These are phyloP conservation scores for Drepana falcataria DNA, from an alignment of 2,888 invertebrate genomes.

Conservation along the genomic window DNA sequence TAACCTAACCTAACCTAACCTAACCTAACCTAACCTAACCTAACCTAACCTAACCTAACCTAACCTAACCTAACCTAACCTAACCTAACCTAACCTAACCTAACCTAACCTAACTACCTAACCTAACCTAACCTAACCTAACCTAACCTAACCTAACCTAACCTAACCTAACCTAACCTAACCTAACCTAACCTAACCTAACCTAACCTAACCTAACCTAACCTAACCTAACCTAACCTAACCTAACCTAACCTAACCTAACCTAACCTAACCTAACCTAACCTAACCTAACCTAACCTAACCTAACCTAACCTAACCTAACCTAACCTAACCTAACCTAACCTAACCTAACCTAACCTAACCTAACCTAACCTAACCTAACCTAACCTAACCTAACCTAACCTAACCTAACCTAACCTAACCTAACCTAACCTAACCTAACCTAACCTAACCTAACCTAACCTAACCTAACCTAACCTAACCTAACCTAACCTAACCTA, in stretches of 20 bases:
- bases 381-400: conserved; percentile 16
- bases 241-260: conserved; percentile 10
- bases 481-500: conserved; percentile 16
- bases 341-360: conserved; percentile 9
- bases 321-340: conserved; percentile 10
- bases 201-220: conserved; percentile 9
- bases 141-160: conserved; percentile 9
- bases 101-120: conserved; percentile 9
- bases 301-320: conserved; percentile 6
- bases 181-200: conserved; percentile 9
- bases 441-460: conserved; percentile 6
- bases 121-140: conserved; percentile 9
- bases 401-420: conserved; percentile 16
- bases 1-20: conserved; percentile 12
- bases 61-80: conserved; percentile 9
- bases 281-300: conserved; percentile 2
- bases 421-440: conserved; percentile 15
- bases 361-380: conserved; percentile 9
- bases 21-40: conserved; percentile 13
- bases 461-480: conserved; percentile 6
- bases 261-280: conserved; percentile 5
- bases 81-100: conserved; percentile 2
- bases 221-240: conserved; percentile 10
- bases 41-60: conserved; percentile 9
- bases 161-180: conserved; percentile 9